Evolutionary conservation across 2,797 vertebrate genomes (phyloP), one percentile per base, ranked within the genome.

Genomic region (Columba guinea): DNA sequence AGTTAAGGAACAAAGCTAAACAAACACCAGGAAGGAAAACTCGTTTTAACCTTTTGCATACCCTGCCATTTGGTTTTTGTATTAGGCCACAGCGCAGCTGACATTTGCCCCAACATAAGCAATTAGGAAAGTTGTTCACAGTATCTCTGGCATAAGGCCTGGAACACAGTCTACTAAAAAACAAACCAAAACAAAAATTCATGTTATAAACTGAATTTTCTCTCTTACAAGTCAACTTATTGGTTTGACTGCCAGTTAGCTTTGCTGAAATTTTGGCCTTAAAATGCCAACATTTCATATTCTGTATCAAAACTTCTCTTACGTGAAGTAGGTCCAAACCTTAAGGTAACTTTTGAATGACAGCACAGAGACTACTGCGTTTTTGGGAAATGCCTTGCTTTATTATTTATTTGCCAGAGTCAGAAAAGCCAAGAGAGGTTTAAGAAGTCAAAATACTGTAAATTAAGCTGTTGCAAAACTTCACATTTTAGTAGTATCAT

Each of bases 21-120:
- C 71, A 88, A 91, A 90, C 82, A 85, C 14, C 71, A 93, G 85
- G 87, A 84, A 85, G 83, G 90, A 89, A 96, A 94, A 94, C 53
- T 79, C 5, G 0, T 65, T 90, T 87, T 94, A 94, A 95, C 87
- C 94, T 95, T 79, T 59, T 34, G 48, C 79, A 79, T 55, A 30
- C 58, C n/a, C 62, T 84, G 62, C 55, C 89, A 73, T 80, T 85
- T 76, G 68, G 9, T n/a, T 84, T 91, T 65, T 86, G 62, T 59
- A 62, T 88, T 37, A 65, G 60, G 82, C 69, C 0, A 0, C 30
- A 46, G 27, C 1, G 1, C 44, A 35, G 76, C 77, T 95, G 93
- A 91, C 81, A 90, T 82, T 79, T 92, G 85, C 79, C 87, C 87
- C 76, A 78, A 35, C 30, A 14, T 0, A 49, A 89, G 67, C 82